Evolutionary conservation across 1,140 invertebrate species (phyloP), one percentile per base, ranked within the genome.

Genomic region (Vollenhovia emeryi): DNA sequence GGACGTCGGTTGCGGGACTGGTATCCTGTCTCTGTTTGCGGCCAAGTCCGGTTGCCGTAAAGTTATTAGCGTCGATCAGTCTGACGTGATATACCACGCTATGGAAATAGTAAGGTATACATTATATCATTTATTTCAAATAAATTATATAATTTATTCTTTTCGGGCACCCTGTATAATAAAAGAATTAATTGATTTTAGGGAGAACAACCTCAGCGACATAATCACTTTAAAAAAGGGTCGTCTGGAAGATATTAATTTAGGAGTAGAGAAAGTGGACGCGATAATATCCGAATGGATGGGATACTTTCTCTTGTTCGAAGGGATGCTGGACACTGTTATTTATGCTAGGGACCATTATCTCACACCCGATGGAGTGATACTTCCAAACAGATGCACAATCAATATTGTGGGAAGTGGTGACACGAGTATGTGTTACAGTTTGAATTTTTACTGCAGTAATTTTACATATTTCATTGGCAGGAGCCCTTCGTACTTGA

Each of bases 241-340:
- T 1, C 97, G 98, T 93, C 95, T 99, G 4, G 99, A 99, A 95
- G 98, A 99, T 90, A 96, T 96, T n/a, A 95, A 97, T 78, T 95
- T 99, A 40, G 96, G 97, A 48, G 96, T 96, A 45, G 96, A 97
- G 45, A 98, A 99, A 95, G 98, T 99, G 13, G 99, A 99, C 95
- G 97, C 98, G 1, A 99, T 99, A 87, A 97, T 99, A 36, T 99
- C 98, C 5, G 99, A 99, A 95, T 99, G 99, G 99, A 99, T 99
- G 99, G 99, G 99, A 3, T 99, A 99, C 94, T 99, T 99, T 94
- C 95, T 99, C 13, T 95, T 99, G 43, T 99, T 99, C 93, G 99
- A 99, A 95, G 98, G 98, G 45, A 99, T 99, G 99, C 94, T 99
- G 50, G 98, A 99, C 93, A 98, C 97, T 18, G 96, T 98, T 0